Conservation (phyloP, 2,113 vertebrate genomes). For the Cyphomyrus discorhynchus region DNA sequence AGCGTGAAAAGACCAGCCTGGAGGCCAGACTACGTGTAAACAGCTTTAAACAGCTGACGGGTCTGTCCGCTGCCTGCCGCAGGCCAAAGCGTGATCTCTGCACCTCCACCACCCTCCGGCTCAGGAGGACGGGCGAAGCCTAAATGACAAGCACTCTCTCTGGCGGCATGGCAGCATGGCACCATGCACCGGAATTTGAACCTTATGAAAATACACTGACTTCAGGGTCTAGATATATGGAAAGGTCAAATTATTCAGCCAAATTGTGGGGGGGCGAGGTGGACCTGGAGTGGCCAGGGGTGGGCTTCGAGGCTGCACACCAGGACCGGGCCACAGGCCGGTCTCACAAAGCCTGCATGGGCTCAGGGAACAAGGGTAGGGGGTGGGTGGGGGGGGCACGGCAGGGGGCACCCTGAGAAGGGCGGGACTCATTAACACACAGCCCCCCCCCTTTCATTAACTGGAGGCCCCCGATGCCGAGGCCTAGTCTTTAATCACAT, state of each 20-base stretch:
- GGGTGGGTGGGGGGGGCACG: not conserved
- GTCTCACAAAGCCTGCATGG: slow-evolving; percentile 13
- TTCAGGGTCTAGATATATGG: not conserved
- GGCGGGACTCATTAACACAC: slow-evolving; percentile 3
- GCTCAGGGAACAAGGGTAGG: not conserved
- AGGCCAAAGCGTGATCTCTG: not conserved
- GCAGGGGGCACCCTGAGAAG: slow-evolving; percentile 19
- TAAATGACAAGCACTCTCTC: not conserved
- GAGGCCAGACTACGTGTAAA: not conserved
- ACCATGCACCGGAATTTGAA: not conserved
- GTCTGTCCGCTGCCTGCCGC: not conserved
- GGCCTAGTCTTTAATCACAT: not conserved
- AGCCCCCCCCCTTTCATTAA: not conserved
- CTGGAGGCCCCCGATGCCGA: not conserved
- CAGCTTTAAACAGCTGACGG: not conserved
- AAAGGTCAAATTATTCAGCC: not conserved
- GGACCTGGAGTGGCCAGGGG: slow-evolving; percentile 19
- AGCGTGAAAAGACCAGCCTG: not conserved
- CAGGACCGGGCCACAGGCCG: not conserved
- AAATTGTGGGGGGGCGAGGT: not conserved
- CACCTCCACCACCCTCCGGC: not conserved
- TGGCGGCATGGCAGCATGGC: not conserved
- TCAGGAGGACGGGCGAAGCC: not conserved
- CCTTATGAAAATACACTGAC: not conserved
- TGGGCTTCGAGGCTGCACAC: not conserved